Evolutionary conservation across 2,888 invertebrate species (phyloP), one percentile per base, ranked within the genome.

Genomic region (Rhimphoctona megacephalus): DNA sequence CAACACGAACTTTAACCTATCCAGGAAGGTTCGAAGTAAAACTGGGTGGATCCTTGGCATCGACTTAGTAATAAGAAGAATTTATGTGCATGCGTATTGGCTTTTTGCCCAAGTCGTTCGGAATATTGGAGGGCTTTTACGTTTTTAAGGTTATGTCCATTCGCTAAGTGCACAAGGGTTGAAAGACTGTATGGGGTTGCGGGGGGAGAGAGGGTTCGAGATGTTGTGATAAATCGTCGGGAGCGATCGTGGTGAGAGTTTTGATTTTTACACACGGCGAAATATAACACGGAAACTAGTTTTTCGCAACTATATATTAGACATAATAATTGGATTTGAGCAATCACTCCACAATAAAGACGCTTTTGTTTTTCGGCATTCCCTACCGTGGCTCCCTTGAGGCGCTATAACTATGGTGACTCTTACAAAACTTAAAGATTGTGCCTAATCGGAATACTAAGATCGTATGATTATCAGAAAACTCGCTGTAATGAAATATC

Each of bases 11-110:
- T 54, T 57, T 30, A 22, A 25, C 19, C 73, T 22, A 74, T 43
- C 17, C 25, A 22, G 39, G 39, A 19, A 54, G 39, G 61, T 64
- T 25, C 30, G 61, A 49, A 49, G 49, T 64, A 64, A 66, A 46
- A 66, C 49, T 33, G 46, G 64, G 64, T 30, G 76, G 39, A 64
- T 77, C 64, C 76, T 77, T 77, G 76, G 76, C 76, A 77, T 77
- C 64, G 64, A 64, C 30, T 49, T 30, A 64, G 76, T 49, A 64
- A 77, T 77, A 77, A 39, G 64, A 77, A 77, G 43, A 77, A 77
- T 77, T 77, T 64, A 49, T 77, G 43, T 64, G 43, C 46, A 64
- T 49, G 76, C 64, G 64, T 77, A 64, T 64, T 77, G 76, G 76
- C 76, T 64, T 74, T 67, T 74, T 61, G 61, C 70, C 80, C 54